A percentile compares a stretch with the other conserved stretches of the same genome.
phyloP scores from a whole-genome alignment of 1,140 invertebrate species.

The Tetranychus cinnabarinus region DNA sequence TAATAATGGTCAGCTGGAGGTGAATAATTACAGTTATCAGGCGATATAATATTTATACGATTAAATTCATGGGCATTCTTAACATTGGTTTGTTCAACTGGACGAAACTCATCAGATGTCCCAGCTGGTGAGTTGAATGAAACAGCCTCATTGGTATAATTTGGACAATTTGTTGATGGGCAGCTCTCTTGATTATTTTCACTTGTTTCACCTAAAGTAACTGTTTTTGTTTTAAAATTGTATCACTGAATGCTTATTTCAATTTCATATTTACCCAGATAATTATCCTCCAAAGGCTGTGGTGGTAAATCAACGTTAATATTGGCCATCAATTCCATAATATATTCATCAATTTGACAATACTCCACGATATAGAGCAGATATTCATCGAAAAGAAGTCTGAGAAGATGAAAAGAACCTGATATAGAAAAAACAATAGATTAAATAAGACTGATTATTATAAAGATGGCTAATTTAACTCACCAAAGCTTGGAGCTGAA shows the following conservation, averaged over 20 bases:
- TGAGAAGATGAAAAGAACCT: constrained; percentile 30
- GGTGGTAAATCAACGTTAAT: constrained; percentile 18
- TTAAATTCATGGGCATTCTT: too few species aligned
- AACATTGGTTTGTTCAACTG: too few species aligned
- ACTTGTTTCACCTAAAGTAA: too few species aligned
- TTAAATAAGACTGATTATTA: not conserved
- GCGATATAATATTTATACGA: too few species aligned
- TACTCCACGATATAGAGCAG: constrained; percentile 26
- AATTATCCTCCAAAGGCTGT: constrained; percentile 1
- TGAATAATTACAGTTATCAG: too few species aligned
- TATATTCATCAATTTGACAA: constrained; percentile 22
- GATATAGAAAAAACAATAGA: not conserved
- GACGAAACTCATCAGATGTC: too few species aligned
- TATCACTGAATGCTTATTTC: not conserved
- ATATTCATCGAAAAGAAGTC: constrained; percentile 30
- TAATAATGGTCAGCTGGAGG: too few species aligned
- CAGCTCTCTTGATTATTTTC: too few species aligned
- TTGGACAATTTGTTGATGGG: too few species aligned
- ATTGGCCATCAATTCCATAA: constrained; percentile 21
- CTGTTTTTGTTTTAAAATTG: too few species aligned
- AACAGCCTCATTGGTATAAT: too few species aligned
- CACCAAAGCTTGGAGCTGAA: constrained; percentile 29
- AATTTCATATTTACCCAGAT: not conserved
- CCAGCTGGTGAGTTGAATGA: too few species aligned
- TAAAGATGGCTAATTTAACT: not conserved